Conservation (phyloP, 2,888 invertebrate species). For the Lymantria dispar region DNA sequence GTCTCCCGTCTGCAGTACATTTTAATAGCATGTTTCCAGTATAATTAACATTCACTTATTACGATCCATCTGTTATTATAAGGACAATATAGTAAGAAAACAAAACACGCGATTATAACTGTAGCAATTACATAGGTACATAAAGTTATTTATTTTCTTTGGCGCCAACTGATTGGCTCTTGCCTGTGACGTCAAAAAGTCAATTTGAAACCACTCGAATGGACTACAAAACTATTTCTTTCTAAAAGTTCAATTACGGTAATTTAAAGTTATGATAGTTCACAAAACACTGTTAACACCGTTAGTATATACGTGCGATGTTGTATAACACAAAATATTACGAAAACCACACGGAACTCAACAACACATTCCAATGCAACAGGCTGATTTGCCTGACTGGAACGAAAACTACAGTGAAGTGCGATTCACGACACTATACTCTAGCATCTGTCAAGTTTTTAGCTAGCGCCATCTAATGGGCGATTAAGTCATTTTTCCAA, state of each 20-base stretch:
- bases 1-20: constrained; percentile 77
- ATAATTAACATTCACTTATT: constrained; percentile 51
- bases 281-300: constrained; percentile 48
- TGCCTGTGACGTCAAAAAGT: constrained; percentile 72
- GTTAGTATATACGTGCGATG: constrained; percentile 30
- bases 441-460: no score
- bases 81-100: constrained; percentile 45
- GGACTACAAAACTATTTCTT: constrained; percentile 47
- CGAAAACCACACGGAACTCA: constrained; percentile 11
- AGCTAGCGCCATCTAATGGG: no score
- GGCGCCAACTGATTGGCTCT: constrained; percentile 68
- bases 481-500: no score
- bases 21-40: constrained; percentile 74
- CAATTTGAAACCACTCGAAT: constrained; percentile 66
- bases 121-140: constrained; percentile 1
- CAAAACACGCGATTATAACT: constrained; percentile 43
- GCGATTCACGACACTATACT: constrained; percentile 23
- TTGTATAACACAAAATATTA: constrained; percentile 29
- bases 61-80: constrained; percentile 57
- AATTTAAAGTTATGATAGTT: constrained; percentile 34
- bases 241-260: constrained; percentile 23
- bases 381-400: constrained; percentile 40
- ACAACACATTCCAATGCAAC: constrained; percentile 34
- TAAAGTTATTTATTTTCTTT: constrained; percentile 40
- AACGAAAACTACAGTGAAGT: constrained; percentile 48